Evolutionary conservation across 2,113 vertebrate genomes (phyloP), one percentile per base, ranked within the genome.

Genomic region (Coreoperca whiteheadi): DNA sequence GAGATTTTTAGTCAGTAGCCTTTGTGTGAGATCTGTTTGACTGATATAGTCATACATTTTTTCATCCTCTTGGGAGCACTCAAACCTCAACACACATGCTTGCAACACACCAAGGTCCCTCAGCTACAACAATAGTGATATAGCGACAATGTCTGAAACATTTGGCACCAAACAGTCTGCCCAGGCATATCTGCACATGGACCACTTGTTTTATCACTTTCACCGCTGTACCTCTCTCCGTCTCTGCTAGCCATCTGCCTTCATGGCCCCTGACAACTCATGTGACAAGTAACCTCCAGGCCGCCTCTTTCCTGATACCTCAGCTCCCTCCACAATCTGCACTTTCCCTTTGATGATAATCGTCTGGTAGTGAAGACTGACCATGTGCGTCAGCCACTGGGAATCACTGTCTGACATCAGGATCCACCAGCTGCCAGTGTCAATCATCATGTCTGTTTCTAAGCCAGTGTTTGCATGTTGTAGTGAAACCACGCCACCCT

Each of bases 401-500:
- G 89, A 88, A 83, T 90, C 81, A 56, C 81, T 64, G 75, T 88
- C 77, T 91, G 85, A 57, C 77, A 87, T 86, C 28, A 50, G 77
- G 59, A 74, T 85, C 54, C 86, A 85, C 83, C 87, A 79, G 69
- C 89, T 90, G 86, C 82, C 77, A 70, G 28, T 20, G 8, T 83
- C 81, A 80, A 76, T 90, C 89, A 88, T 56, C 0, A 1, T 12
- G 37, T n/a, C 64, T 37, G 68, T 65, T 75, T 64, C 50, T 65
- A 43, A 81, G 81, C 63, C 46, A 25, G 50, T 46, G 53, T 46
- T 56, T 8, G 21, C 56, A 34, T 69, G 73, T 10, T 53, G 72
- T 30, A 63, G 86, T 74, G 83, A 91, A 91, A 92, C 78, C 71
- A 75, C 61, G 90, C 92, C 92, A 84, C 91, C 90, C 51, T 79